Percentiles rank a stretch among this genome's conserved stretches.
Conservation (phyloP, 2,797 vertebrate genomes). For the Hypotaenidia okinawae region DNA sequence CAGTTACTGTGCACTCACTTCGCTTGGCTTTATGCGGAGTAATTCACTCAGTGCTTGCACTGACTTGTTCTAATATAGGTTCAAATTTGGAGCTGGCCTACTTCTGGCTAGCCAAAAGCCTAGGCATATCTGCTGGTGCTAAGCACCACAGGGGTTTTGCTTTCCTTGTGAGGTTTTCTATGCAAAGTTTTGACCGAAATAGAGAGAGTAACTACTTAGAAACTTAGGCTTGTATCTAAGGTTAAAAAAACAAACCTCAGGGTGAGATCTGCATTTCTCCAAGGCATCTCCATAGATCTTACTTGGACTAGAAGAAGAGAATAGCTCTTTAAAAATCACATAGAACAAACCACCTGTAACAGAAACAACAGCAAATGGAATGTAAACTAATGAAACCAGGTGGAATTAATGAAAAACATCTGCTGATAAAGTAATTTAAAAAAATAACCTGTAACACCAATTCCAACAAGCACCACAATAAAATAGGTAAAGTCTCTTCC, state of each 20-base stretch:
- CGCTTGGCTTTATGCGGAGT: neutral
- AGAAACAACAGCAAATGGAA: conserved; percentile 39
- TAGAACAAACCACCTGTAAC: conserved; percentile 91
- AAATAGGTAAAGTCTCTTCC: conserved; percentile 93
- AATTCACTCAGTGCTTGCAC: neutral
- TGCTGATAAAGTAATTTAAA: neutral
- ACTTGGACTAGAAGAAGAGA: conserved; percentile 93
- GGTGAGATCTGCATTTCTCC: conserved; percentile 87
- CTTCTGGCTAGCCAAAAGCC: neutral
- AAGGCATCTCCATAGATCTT: conserved; percentile 92
- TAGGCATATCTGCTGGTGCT: neutral
- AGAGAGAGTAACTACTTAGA: neutral
- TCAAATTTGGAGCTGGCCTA: neutral
- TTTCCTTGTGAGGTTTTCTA: neutral
- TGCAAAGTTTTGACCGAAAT: neutral
- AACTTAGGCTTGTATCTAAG: neutral
- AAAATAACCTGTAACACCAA: conserved; percentile 89
- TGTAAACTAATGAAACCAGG: neutral
- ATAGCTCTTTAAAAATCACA: conserved; percentile 93
- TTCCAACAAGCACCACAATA: conserved; percentile 89
- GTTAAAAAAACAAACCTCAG: conserved; percentile 85
- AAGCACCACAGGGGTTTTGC: accelerated
- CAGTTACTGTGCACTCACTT: neutral
- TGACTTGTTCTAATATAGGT: neutral
- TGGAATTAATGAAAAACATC: neutral